Percentiles rank a stretch among this genome's conserved stretches.
These are phyloP conservation scores for Trinectes maculatus DNA, from an alignment of 2,113 vertebrate species.

Conservation along the genomic window DNA sequence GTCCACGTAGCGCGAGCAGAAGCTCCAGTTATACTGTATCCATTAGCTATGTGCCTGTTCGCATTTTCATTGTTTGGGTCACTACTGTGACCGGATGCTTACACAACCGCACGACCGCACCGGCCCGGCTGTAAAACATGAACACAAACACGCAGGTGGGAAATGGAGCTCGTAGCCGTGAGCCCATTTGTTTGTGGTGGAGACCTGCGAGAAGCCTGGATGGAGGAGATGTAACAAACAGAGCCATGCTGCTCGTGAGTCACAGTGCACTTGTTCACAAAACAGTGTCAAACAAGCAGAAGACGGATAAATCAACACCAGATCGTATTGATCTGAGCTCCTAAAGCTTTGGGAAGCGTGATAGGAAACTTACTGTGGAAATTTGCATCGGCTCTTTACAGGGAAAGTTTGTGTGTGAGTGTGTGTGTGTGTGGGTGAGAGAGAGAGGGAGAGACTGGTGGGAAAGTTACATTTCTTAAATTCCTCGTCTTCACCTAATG, in stretches of 20 bases:
- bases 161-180: neutral
- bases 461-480: slow-evolving; percentile 19
- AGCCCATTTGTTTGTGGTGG: neutral
- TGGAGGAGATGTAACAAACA: slow-evolving; percentile 15
- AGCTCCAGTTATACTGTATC: slow-evolving; percentile 38
- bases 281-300: slow-evolving; percentile 35
- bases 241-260: neutral
- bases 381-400: slow-evolving; percentile 13
- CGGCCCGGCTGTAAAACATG: neutral
- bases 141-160: neutral
- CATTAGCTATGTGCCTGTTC: slow-evolving; percentile 12
- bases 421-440: neutral
- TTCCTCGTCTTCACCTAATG: slow-evolving; percentile 15
- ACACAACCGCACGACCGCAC: neutral
- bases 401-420: neutral
- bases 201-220: neutral
- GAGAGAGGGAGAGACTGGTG: too few species aligned
- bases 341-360: neutral
- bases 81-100: slow-evolving; percentile 16
- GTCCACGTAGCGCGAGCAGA: slow-evolving; percentile 29
- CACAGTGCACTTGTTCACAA: neutral
- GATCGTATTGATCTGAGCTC: slow-evolving; percentile 9
- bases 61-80: slow-evolving; percentile 9
- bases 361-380: slow-evolving; percentile 18
- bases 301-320: neutral